Evolutionary conservation across 2,888 invertebrate species (phyloP), one percentile per base, ranked within the genome.

Genomic region (Yponomeuta cagnagella): DNA sequence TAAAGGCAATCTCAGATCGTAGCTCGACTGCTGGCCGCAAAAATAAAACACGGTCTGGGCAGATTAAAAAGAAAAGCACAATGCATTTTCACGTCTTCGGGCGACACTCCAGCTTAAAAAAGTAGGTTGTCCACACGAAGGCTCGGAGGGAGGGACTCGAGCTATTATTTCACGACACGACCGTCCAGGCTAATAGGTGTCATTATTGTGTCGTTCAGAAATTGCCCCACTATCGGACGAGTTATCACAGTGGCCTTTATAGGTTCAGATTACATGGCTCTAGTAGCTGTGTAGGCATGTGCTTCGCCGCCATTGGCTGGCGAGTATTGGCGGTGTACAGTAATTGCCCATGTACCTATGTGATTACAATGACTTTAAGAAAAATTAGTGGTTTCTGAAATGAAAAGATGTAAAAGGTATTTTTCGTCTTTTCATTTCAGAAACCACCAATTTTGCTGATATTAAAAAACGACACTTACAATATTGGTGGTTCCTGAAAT

Each of bases 191-290:
- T 91, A 92, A 92, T 92, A 89, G 89, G 84, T 92, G 90, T 92
- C 91, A 92, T 92, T 92, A 92, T 82, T 80, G 83, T 85, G 89
- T 87, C 89, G 89, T 86, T 84, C 88, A 86, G 90, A 90, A 92
- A 92, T 92, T 91, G 90, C 89, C 87, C 83, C 79, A 86, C 89
- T 91, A 91, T 91, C 91, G 88, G 86, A 85, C 78, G 86, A 88
- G 86, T 84, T 89, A 92, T 90, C 91, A 88, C 80, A 84, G 77
- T 72, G 76, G 78, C 68, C 52, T 90, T 90, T 90, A 90, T 90
- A 90, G 89, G 87, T 82, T 78, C 82, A 89, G 90, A 91, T 91
- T 91, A 90, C 86, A 90, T 83, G 87, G 83, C 84, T 78, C 78
- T 58, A 58, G 52, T 58, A 15, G 15, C 52, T 58, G 75, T 76